Evolutionary conservation across 53 echinoderm and acorn worm genomes (phyloP).

Genomic region (Echinometra lucunter): DNA sequence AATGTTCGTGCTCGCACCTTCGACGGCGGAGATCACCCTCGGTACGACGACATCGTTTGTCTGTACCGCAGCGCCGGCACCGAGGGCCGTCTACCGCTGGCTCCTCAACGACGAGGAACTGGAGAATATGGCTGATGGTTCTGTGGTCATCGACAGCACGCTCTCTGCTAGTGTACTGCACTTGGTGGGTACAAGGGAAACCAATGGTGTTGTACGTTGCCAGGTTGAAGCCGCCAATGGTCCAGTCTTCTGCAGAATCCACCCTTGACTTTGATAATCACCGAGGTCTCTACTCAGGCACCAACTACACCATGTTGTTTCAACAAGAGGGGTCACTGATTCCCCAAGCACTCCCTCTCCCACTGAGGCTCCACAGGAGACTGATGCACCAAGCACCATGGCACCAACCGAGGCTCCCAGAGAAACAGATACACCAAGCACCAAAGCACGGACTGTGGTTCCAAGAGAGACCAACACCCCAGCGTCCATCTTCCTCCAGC

Average conservation of each 20-base stretch:
- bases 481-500: not conserved
- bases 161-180: constrained; percentile 60
- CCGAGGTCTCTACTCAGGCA: constrained; percentile 6
- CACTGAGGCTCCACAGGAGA: not conserved
- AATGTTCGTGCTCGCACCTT: constrained; percentile 75
- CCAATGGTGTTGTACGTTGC: constrained; percentile 59
- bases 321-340: not conserved
- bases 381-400: not conserved
- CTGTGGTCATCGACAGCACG: constrained; percentile 57
- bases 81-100: constrained; percentile 78
- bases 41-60: constrained; percentile 80
- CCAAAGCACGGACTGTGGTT: not conserved
- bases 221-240: constrained; percentile 51
- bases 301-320: not conserved
- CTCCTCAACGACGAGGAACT: constrained; percentile 75
- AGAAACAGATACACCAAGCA: not conserved
- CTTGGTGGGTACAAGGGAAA: constrained; percentile 24
- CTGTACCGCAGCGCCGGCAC: constrained; percentile 78
- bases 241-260: constrained; percentile 11
- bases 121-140: not conserved
- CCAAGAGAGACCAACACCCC: not conserved
- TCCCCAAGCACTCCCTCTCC: not conserved
- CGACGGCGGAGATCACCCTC: constrained; percentile 44
- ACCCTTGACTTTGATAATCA: constrained; percentile 8
- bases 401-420: not conserved